Evolutionary conservation across 2,888 invertebrate species (phyloP).

Genomic region (Shargacucullia verbasci): DNA sequence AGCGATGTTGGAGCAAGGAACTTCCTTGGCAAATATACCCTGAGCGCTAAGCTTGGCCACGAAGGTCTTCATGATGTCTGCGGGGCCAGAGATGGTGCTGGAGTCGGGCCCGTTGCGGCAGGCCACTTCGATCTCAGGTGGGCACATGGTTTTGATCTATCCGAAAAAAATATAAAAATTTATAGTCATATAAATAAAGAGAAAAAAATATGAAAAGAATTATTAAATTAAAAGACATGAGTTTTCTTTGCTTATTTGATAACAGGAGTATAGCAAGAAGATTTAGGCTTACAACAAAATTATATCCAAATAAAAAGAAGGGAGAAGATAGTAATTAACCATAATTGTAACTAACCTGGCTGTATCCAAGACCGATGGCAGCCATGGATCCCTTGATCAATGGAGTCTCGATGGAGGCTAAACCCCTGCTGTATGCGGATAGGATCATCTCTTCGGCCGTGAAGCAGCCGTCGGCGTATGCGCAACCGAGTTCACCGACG

Average conservation of each 20-base stretch:
- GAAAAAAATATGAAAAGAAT: no score
- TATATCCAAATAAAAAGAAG: no score
- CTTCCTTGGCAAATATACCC: conserved; percentile 94
- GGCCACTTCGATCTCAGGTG: conserved; percentile 94
- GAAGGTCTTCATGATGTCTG: conserved; percentile 91
- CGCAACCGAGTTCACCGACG: conserved; percentile 98
- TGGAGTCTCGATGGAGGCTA: conserved; percentile 92
- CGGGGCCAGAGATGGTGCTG: conserved; percentile 97
- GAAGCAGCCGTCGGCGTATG: conserved; percentile 97
- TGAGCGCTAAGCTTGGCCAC: conserved; percentile 91
- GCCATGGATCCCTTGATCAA: conserved; percentile 96
- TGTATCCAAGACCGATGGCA: conserved; percentile 92
- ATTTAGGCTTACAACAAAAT: no score
- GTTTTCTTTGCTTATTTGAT: no score
- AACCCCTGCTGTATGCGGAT: conserved; percentile 94
- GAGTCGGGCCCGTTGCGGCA: conserved; percentile 96
- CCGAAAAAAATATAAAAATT: background rate
- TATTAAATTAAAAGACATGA: no score
- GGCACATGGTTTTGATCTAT: conserved; percentile 90
- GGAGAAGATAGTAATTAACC: no score
- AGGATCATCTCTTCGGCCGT: conserved; percentile 96
- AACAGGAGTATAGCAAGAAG: no score
- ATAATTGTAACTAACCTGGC: conserved; percentile 72
- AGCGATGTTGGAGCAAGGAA: conserved; percentile 96
- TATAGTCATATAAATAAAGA: no score